Base-by-base conservation (phyloP, 2,113 vertebrate genomes). In the Scophthalmus maximus region DNA sequence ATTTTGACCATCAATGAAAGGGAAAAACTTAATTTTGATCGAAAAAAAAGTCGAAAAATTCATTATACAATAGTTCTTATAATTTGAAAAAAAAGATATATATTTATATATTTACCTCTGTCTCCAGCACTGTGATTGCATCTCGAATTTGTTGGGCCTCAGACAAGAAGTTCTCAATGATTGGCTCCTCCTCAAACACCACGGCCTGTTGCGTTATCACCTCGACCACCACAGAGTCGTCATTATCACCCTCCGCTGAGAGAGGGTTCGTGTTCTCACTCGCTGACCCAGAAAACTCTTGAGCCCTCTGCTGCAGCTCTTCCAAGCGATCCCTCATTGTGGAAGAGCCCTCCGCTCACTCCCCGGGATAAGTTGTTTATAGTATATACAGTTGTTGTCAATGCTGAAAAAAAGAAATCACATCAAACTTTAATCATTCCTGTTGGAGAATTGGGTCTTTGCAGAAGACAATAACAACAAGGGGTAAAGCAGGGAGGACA, bases 261-360 rank as follows among this genome's bases (percentile, higher is more conserved):
- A 90, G 70, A n/a, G 82, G 47, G 46, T 53, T 76, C 3, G 34
- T 58, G 5, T 71, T 79, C 62, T 82, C 78, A 76, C 42, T 70
- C 32, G 62, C 92, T 32, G 42, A 88, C 1, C 72, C 83, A 1
- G 78, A 75, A 55, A 88, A 71, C 78, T 97, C 94, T 56, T 93
- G 96, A 68, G 93, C 93, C 75, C 74, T 90, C 78, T 94, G 88
- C 81, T 87, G 95, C 57, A 99, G 74, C 82, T 99, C 97, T 73
- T 95, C 94, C 81, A 98, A 91, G 18, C 96, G 94, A 64, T 99
- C 96, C 92, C 69, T 98, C 96, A 99, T 95, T 68, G 84, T 92
- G 27, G 32, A n/a, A n/a, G n/a, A n/a, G n/a, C n/a, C n/a, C n/a
- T n/a, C n/a, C n/a, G n/a, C n/a, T n/a, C n/a, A 6, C 46, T 55